These are phyloP conservation scores for Noctua janthe DNA, from an alignment of 2,888 invertebrate species.

Conservation along the genomic window DNA sequence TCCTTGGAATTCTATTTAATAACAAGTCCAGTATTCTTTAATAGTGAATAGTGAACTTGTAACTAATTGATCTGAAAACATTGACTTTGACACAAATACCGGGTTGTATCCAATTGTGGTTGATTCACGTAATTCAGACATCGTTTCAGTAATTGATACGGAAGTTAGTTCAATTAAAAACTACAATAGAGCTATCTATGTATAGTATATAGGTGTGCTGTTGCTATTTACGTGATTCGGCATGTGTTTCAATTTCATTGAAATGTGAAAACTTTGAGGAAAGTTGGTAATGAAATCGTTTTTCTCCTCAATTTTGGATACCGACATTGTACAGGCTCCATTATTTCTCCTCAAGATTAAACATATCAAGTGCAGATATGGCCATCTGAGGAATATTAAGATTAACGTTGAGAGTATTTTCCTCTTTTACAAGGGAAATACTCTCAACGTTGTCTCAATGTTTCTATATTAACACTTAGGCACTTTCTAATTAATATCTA, in stretches of 20 bases:
- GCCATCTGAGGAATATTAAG: not conserved
- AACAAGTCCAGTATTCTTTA: not conserved
- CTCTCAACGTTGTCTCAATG: no score
- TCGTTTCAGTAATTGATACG: slow-evolving; percentile 48
- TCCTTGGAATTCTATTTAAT: slow-evolving; percentile 9
- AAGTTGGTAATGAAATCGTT: not conserved
- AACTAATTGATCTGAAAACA: slow-evolving; percentile 33
- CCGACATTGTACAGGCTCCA: not conserved
- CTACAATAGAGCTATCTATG: slow-evolving; percentile 6
- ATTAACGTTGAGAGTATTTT: not conserved
- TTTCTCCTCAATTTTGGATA: not conserved
- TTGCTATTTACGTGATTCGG: slow-evolving; percentile 2
- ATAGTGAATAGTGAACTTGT: slow-evolving; percentile 19
- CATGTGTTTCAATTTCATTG: not conserved
- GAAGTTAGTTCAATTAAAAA: slow-evolving; percentile 45
- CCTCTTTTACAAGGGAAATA: not conserved
- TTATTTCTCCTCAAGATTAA: not conserved
- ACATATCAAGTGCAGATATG: not conserved
- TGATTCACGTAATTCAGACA: slow-evolving; percentile 33
- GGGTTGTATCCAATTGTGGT: slow-evolving; percentile 23
- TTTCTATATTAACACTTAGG: no score
- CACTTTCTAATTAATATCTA: no score
- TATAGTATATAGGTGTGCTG: not conserved
- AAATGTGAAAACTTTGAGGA: not conserved
- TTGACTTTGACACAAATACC: slow-evolving; percentile 40